Conservation (phyloP, 2,113 vertebrate species). For the Edolisoma coerulescens region DNA sequence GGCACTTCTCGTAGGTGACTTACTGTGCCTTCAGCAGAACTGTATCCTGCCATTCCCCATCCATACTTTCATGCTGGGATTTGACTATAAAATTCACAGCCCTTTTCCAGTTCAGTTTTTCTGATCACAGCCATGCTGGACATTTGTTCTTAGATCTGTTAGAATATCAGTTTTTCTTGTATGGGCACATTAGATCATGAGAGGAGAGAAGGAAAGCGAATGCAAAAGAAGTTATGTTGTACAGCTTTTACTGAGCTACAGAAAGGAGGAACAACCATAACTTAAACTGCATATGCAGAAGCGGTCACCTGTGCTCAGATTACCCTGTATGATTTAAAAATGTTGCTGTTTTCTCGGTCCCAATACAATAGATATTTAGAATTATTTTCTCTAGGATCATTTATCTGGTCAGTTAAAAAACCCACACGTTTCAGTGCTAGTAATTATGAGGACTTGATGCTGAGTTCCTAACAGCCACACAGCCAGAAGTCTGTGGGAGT, state of each 20-base stretch:
- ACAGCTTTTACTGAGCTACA: background rate
- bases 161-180: background rate
- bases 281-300: background rate
- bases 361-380: background rate
- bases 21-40: background rate
- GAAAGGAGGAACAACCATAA: background rate
- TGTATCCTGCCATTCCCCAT: background rate
- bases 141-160: background rate
- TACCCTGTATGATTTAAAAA: background rate
- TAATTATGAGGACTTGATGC: background rate
- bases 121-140: background rate
- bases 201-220: background rate
- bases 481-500: constrained; percentile 31
- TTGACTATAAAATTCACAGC: background rate
- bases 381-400: background rate
- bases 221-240: background rate
- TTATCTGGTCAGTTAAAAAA: constrained; percentile 16
- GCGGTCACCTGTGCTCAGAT: background rate
- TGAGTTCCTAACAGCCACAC: constrained; percentile 3
- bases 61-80: background rate
- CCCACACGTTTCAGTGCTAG: background rate
- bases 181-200: background rate
- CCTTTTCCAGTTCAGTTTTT: background rate
- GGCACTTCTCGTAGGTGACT: background rate
- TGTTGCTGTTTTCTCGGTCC: background rate